These are phyloP conservation scores for Paratilapia polleni DNA, from an alignment of 2,113 vertebrate species.

Conservation along the genomic window DNA sequence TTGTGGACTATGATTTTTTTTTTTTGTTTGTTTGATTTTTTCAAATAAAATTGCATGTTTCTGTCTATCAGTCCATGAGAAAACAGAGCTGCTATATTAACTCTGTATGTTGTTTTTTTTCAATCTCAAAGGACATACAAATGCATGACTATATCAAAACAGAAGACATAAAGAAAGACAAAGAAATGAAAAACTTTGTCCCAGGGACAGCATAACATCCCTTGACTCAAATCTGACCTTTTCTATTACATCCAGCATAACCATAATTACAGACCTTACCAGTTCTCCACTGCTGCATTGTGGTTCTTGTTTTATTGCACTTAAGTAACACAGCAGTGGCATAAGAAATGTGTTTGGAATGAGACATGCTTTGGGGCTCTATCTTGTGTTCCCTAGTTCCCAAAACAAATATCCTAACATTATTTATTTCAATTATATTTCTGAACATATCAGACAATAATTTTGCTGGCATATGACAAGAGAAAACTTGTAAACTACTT, in stretches of 20 bases:
- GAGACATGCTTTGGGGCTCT: neutral
- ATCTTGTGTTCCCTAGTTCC: neutral
- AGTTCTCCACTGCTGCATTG: neutral
- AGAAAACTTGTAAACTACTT: neutral
- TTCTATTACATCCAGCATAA: neutral
- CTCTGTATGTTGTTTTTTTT: neutral
- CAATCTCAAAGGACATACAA: neutral
- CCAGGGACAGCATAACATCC: neutral
- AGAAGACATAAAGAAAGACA: neutral
- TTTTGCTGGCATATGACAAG: neutral
- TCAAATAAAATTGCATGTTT: neutral
- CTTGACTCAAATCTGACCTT: neutral
- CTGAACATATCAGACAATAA: neutral
- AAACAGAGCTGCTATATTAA: neutral
- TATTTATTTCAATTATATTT: neutral
- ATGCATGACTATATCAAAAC: neutral
- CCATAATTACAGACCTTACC: neutral
- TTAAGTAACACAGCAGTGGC: neutral
- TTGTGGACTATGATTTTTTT: neutral
- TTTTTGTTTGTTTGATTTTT: no score
- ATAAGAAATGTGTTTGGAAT: neutral
- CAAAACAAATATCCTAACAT: conserved; percentile 4
- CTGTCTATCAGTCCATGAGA: neutral
- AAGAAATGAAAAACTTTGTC: neutral
- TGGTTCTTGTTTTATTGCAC: neutral